Evolutionary conservation across 2,113 vertebrate species (phyloP).

Genomic region (Bos indicus): DNA sequence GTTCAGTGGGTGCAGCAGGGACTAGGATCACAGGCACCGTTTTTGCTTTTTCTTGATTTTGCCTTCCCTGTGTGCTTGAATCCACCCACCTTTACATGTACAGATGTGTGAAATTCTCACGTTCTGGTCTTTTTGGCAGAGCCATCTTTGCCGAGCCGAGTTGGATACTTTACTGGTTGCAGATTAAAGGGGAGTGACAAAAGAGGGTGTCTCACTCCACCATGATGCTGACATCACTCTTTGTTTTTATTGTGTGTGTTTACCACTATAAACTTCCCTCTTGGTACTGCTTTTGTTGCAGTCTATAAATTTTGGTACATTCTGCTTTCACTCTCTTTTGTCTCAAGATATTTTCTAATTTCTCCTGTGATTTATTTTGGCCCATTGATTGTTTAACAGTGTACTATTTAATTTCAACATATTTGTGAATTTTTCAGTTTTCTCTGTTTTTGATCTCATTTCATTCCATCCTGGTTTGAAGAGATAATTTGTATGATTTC

Average conservation of each 20-base stretch:
- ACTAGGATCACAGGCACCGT: background rate
- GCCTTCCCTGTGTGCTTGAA: background rate
- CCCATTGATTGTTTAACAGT: background rate
- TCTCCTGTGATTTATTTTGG: background rate
- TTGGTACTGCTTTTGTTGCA: background rate
- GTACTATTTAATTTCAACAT: background rate
- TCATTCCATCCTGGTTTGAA: background rate
- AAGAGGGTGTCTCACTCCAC: background rate
- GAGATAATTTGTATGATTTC: background rate
- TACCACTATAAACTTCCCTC: background rate
- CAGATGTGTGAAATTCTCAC: background rate
- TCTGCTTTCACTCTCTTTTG: background rate
- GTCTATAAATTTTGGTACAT: background rate
- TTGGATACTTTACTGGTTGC: background rate
- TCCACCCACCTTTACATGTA: background rate
- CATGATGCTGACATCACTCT: background rate
- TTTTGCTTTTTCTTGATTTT: background rate
- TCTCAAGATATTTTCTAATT: background rate
- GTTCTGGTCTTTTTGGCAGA: background rate
- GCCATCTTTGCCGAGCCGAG: background rate
- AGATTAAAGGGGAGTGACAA: background rate
- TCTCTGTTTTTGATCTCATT: background rate
- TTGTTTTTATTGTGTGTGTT: background rate
- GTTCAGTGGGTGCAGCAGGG: background rate
- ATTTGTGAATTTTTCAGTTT: background rate